A percentile compares a stretch with the other conserved stretches of the same genome.
Conservation (phyloP, 2,888 invertebrate species). For the Euzophera pinguis region DNA sequence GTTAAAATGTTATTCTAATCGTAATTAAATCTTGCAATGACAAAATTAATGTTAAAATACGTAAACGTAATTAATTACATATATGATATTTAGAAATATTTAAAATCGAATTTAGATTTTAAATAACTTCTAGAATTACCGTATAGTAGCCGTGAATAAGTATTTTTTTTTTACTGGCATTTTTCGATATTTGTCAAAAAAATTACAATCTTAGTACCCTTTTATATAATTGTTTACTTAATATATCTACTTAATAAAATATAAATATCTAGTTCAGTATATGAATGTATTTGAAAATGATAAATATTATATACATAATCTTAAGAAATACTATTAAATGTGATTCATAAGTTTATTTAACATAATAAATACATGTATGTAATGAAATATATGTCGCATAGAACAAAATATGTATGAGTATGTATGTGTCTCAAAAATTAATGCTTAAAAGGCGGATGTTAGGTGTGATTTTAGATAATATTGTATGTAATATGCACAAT, state of each 20-base stretch:
- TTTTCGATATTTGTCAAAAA: slow-evolving; percentile 9
- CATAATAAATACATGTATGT: slow-evolving; percentile 35
- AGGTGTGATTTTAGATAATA: slow-evolving; percentile 34
- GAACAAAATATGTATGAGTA: slow-evolving; percentile 30
- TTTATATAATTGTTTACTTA: slow-evolving; percentile 10
- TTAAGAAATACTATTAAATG: slow-evolving; percentile 47
- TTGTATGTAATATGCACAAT: slow-evolving; percentile 37
- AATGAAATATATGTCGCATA: slow-evolving; percentile 31
- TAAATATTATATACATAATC: slow-evolving; percentile 33
- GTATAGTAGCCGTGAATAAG: neutral
- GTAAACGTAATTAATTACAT: slow-evolving; percentile 22
- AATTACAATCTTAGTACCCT: slow-evolving; percentile 9
- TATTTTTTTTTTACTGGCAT: slow-evolving; percentile 3
- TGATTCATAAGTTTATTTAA: slow-evolving; percentile 60
- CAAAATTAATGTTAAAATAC: slow-evolving; percentile 15
- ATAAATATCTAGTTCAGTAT: slow-evolving; percentile 33
- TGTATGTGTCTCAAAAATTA: slow-evolving; percentile 24
- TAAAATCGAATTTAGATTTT: slow-evolving; percentile 24
- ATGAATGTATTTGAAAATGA: slow-evolving; percentile 35
- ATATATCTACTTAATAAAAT: slow-evolving; percentile 6
- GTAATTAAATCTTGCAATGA: neutral
- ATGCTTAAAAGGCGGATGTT: slow-evolving; percentile 37
- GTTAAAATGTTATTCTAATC: neutral
- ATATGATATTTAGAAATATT: slow-evolving; percentile 23
- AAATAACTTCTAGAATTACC: slow-evolving; percentile 14